Evolutionary conservation across 2,888 invertebrate genomes (phyloP).

Genomic region (Sesia apiformis): DNA sequence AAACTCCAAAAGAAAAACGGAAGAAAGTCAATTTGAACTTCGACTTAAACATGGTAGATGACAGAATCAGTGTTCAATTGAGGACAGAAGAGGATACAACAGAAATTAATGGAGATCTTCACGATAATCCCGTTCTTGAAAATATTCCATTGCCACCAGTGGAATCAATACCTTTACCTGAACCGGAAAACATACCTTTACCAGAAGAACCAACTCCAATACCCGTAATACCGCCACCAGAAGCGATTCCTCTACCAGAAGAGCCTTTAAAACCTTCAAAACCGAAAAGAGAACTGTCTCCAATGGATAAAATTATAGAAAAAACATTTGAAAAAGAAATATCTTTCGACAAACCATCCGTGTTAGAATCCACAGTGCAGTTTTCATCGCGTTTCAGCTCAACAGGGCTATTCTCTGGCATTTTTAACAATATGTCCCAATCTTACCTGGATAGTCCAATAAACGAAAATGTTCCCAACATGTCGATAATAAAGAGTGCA

Average conservation of each 20-base stretch:
- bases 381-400: constrained; percentile 57
- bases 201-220: constrained; percentile 51
- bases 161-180: constrained; percentile 62
- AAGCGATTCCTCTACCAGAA: constrained; percentile 55
- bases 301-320: neutral
- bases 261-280: constrained; percentile 37
- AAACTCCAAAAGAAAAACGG: constrained; percentile 65
- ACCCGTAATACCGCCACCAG: constrained; percentile 40
- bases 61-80: constrained; percentile 66
- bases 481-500: constrained; percentile 67
- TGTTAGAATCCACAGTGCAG: constrained; percentile 31
- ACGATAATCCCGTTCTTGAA: constrained; percentile 18
- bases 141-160: constrained; percentile 22
- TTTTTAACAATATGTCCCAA: constrained; percentile 57
- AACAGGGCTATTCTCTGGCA: constrained; percentile 59
- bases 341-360: constrained; percentile 24
- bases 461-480: constrained; percentile 57
- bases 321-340: constrained; percentile 17
- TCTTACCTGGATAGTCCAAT: constrained; percentile 39
- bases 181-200: constrained; percentile 51
- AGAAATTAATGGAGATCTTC: constrained; percentile 18
- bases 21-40: constrained; percentile 72
- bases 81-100: constrained; percentile 47
- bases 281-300: neutral
- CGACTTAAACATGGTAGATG: constrained; percentile 68